Conservation (phyloP, 2,888 invertebrate species). For the Stenodera caucasica region DNA sequence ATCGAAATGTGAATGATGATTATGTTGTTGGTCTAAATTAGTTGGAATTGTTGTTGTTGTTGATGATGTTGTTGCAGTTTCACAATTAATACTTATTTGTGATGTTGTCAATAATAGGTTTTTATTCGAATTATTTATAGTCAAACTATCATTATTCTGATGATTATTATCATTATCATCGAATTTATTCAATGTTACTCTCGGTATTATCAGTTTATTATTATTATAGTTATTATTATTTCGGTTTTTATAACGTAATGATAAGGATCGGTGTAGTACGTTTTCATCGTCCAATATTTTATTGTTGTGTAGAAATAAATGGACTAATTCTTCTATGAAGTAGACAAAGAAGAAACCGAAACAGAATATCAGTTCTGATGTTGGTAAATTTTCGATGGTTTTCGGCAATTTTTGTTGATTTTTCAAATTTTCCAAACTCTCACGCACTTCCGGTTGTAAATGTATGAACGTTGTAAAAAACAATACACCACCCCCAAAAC, state of each 20-base stretch:
- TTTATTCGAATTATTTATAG: constrained; percentile 49
- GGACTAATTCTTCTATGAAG: constrained; percentile 64
- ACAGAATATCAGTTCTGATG: constrained; percentile 74
- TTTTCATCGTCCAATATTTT: constrained; percentile 51
- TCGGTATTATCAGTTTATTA: constrained; percentile 48
- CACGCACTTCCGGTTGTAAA: constrained; percentile 76
- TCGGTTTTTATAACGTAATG: constrained; percentile 58
- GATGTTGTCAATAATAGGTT: constrained; percentile 44
- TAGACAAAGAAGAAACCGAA: constrained; percentile 73
- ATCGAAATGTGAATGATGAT: constrained; percentile 39
- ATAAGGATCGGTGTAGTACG: constrained; percentile 60
- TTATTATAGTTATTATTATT: too few relatives aligned
- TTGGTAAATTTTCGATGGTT: constrained; percentile 59
- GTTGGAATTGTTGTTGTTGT: constrained; percentile 58
- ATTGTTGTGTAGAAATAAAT: constrained; percentile 56
- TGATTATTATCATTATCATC: constrained; percentile 48
- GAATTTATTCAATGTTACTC: constrained; percentile 49
- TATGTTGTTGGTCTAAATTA: constrained; percentile 60
- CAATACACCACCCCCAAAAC: constrained; percentile 81
- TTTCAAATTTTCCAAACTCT: constrained; percentile 60
- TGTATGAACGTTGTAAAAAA: constrained; percentile 81
- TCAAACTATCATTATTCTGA: too few relatives aligned
- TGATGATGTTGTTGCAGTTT: constrained; percentile 34
- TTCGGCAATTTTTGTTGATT: constrained; percentile 60
- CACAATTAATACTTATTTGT: constrained; percentile 37